Evolutionary conservation across 1,140 invertebrate species (phyloP).

Genomic region (Orussus abietinus): DNA sequence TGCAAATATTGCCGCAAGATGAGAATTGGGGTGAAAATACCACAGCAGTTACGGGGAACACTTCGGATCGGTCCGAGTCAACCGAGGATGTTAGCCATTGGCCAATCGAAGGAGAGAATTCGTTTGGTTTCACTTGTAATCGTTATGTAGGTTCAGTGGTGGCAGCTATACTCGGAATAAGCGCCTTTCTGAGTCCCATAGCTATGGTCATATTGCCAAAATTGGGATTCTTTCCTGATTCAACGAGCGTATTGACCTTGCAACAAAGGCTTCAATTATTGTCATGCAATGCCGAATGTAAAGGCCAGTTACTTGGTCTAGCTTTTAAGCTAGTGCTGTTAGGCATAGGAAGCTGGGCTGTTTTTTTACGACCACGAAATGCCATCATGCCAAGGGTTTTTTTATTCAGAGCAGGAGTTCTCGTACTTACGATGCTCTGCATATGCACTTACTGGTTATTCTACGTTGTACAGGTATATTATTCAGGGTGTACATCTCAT

Average conservation of each 20-base stretch:
- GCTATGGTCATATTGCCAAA: constrained; percentile 92
- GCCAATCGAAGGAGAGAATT: constrained; percentile 69
- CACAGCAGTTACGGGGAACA: constrained; percentile 94
- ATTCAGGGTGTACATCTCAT: constrained; percentile 12
- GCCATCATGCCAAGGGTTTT: constrained; percentile 93
- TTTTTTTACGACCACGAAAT: constrained; percentile 70
- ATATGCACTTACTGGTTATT: constrained; percentile 97
- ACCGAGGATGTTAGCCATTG: constrained; percentile 84
- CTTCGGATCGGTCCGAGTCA: constrained; percentile 90
- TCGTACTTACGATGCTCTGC: constrained; percentile 86
- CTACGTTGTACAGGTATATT: constrained; percentile 77
- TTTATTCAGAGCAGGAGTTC: constrained; percentile 81
- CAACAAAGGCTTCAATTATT: constrained; percentile 59
- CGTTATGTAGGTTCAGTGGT: constrained; percentile 76
- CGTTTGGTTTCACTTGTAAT: constrained; percentile 70
- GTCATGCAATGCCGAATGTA: constrained; percentile 80
- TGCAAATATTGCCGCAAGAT: constrained; percentile 90
- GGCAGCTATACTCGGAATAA: constrained; percentile 70
- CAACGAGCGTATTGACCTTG: constrained; percentile 51
- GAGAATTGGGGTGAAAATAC: constrained; percentile 99
- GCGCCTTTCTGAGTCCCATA: constrained; percentile 87
- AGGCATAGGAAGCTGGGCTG: constrained; percentile 89
- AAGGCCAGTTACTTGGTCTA: constrained; percentile 85
- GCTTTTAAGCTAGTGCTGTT: constrained; percentile 89
- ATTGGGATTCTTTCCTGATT: constrained; percentile 73